These are phyloP conservation scores for Drosophila teissieri DNA, from an alignment of 1,140 invertebrate species.

Conservation along the genomic window DNA sequence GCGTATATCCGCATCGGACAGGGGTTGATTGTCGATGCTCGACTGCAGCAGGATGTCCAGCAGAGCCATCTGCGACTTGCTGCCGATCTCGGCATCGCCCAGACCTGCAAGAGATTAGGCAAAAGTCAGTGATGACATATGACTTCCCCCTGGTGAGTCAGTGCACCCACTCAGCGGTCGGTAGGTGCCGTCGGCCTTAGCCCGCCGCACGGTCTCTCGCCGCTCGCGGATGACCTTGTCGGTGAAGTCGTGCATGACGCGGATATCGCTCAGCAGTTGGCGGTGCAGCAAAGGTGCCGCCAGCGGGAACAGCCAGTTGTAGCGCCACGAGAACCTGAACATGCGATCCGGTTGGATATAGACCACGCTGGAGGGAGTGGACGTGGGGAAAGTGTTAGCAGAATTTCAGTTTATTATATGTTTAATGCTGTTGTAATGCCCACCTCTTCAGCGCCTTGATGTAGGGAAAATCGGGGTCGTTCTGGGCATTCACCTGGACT, in stretches of 20 bases:
- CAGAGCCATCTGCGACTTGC: constrained; percentile 89
- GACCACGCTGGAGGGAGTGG: constrained; percentile 42
- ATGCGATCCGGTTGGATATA: constrained; percentile 69
- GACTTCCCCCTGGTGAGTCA: constrained; percentile 13
- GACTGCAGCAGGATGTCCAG: constrained; percentile 90
- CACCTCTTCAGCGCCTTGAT: constrained; percentile 86
- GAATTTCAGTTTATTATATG: neutral
- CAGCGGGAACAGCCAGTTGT: constrained; percentile 62
- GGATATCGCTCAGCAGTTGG: constrained; percentile 54
- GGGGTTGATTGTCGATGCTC: constrained; percentile 85
- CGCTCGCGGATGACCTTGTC: constrained; percentile 75
- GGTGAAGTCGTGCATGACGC: constrained; percentile 76
- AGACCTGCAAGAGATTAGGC: constrained; percentile 34
- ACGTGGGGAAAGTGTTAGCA: neutral
- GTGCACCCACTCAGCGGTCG: constrained; percentile 55
- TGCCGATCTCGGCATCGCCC: constrained; percentile 72
- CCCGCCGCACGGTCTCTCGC: constrained; percentile 45
- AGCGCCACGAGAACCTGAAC: constrained; percentile 63
- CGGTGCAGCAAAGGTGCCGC: constrained; percentile 42
- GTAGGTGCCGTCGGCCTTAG: constrained; percentile 62
- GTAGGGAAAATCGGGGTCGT: constrained; percentile 86
- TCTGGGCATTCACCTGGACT: constrained; percentile 87
- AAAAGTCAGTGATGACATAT: neutral
- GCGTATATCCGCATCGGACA: constrained; percentile 88
- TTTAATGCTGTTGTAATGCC: neutral